Conservation (phyloP, 1,140 invertebrate species). For the Calosoma granatense region DNA sequence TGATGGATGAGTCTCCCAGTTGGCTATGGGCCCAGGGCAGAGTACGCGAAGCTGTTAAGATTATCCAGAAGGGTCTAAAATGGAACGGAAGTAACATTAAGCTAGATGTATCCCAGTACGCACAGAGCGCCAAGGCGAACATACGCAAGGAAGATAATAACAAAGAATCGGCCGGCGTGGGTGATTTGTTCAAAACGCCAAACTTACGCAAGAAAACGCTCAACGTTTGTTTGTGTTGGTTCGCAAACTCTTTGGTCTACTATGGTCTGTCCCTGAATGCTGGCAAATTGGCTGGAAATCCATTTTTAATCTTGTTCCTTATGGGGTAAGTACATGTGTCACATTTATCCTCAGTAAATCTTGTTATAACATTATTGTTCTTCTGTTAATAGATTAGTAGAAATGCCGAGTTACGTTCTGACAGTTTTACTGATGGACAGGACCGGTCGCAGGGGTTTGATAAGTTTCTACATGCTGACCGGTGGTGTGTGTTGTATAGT, state of each 20-base stretch:
- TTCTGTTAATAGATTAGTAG: constrained; percentile 43
- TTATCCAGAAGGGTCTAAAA: constrained; percentile 59
- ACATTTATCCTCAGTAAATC: too few relatives aligned
- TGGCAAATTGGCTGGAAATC: constrained; percentile 69
- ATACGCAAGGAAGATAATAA: constrained; percentile 28
- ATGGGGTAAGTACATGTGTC: constrained; percentile 41
- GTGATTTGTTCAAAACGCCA: constrained; percentile 68
- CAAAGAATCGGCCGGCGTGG: constrained; percentile 40
- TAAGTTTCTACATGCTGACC: constrained; percentile 60
- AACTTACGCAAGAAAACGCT: constrained; percentile 68
- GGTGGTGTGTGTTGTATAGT: constrained; percentile 61
- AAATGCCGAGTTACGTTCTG: constrained; percentile 69
- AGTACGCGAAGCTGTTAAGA: constrained; percentile 54
- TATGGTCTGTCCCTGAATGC: constrained; percentile 76
- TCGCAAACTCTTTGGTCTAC: constrained; percentile 78
- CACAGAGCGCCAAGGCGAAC: constrained; percentile 33
- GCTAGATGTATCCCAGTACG: constrained; percentile 50
- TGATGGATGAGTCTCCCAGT: constrained; percentile 75
- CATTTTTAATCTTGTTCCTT: constrained; percentile 70
- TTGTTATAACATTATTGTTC: not conserved
- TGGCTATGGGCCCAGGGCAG: constrained; percentile 76
- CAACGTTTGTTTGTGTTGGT: constrained; percentile 77
- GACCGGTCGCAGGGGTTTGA: constrained; percentile 58
- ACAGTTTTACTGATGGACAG: constrained; percentile 61
- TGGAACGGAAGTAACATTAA: constrained; percentile 52